These are phyloP conservation scores for Ericerus pela DNA, from an alignment of 1,140 invertebrate species.

Conservation along the genomic window DNA sequence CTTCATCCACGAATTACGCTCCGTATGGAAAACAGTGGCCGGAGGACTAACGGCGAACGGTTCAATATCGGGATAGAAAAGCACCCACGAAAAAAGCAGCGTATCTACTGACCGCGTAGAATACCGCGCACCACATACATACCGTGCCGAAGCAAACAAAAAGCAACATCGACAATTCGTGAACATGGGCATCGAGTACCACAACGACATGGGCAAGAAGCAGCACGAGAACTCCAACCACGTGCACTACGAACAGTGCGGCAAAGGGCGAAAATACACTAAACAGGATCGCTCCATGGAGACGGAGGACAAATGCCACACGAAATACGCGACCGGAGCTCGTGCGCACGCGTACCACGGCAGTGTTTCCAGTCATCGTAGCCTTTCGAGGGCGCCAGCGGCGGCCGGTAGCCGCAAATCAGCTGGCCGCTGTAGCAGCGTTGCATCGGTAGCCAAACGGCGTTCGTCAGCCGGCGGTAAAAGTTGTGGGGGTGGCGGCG, in stretches of 20 bases:
- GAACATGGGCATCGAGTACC: background rate
- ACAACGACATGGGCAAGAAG: background rate
- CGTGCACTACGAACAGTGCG: background rate
- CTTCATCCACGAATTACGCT: too few relatives aligned
- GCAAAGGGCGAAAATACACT: background rate
- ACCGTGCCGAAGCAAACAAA: too few relatives aligned
- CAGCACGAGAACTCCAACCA: background rate
- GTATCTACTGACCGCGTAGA: too few relatives aligned
- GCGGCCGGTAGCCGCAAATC: background rate
- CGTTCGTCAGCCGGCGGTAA: background rate
- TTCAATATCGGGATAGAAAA: too few relatives aligned
- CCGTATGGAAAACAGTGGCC: too few relatives aligned
- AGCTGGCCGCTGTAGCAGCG: background rate
- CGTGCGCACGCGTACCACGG: background rate
- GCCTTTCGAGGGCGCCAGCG: too few relatives aligned
- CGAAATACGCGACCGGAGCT: background rate
- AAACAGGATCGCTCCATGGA: background rate
- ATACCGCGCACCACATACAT: too few relatives aligned
- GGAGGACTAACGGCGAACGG: too few relatives aligned
- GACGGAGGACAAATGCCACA: background rate
- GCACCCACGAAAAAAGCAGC: too few relatives aligned
- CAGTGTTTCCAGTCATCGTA: too few relatives aligned
- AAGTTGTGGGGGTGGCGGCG: background rate
- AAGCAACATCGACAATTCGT: too few relatives aligned
- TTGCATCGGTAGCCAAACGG: background rate